These are phyloP conservation scores for Odontomachus brunneus DNA, from an alignment of 1,140 invertebrate species.

Conservation along the genomic window DNA sequence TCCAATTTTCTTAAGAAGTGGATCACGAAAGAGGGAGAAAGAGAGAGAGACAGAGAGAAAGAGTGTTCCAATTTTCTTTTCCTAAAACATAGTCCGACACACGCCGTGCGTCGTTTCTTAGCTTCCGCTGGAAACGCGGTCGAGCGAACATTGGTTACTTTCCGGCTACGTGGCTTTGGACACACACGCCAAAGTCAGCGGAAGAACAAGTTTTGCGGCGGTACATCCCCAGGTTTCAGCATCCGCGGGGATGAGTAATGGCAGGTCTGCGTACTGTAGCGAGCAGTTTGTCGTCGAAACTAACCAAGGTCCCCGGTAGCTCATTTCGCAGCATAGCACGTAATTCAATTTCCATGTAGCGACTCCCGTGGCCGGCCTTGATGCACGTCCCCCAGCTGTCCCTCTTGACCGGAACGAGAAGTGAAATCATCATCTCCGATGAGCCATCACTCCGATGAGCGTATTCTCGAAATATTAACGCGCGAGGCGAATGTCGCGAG, in stretches of 20 bases:
- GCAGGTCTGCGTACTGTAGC: constrained; percentile 32
- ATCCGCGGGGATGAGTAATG: constrained; percentile 54
- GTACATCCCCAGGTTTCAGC: not conserved
- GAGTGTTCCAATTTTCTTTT: no score
- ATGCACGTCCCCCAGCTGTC: not conserved
- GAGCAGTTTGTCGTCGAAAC: constrained; percentile 59
- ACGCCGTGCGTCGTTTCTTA: no score
- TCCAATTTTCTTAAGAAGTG: no score
- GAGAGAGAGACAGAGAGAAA: no score
- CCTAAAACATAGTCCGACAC: no score
- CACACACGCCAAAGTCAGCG: constrained; percentile 6
- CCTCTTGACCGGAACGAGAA: constrained; percentile 1
- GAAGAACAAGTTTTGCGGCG: not conserved
- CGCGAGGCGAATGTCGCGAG: constrained; percentile 12
- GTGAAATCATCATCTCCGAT: constrained; percentile 48
- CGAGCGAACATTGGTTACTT: no score
- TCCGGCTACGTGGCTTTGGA: not conserved
- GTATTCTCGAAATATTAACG: constrained; percentile 17
- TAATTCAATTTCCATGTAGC: constrained; percentile 75
- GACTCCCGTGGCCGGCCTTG: constrained; percentile 47
- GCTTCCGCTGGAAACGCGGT: no score
- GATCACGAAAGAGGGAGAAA: no score
- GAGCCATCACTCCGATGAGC: not conserved
- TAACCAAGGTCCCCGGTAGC: constrained; percentile 58
- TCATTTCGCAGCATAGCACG: constrained; percentile 67